A percentile compares a stretch with the other conserved stretches of the same genome.
These are phyloP conservation scores for Nasonovia ribisnigri DNA, from an alignment of 2,888 invertebrate species.

Conservation along the genomic window DNA sequence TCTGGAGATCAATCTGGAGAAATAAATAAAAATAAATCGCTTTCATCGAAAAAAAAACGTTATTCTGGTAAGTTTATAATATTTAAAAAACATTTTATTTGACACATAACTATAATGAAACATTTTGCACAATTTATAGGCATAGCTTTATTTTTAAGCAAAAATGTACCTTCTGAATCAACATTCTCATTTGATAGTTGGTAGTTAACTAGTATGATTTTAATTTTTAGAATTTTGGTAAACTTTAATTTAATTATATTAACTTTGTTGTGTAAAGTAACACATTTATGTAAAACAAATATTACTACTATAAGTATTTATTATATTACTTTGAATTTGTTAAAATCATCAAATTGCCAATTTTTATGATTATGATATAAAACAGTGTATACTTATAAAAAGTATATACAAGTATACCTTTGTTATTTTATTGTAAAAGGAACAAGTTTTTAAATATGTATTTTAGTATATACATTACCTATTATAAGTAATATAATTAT, in stretches of 20 bases:
- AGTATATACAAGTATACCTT: slow-evolving; percentile 1
- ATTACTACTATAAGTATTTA: slow-evolving; percentile 22
- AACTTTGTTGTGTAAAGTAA: slow-evolving; percentile 36
- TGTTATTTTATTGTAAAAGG: not conserved
- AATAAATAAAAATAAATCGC: slow-evolving; percentile 27
- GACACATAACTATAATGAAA: slow-evolving; percentile 27
- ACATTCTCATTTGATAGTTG: slow-evolving; percentile 25
- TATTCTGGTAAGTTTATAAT: slow-evolving; percentile 43
- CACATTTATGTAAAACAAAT: slow-evolving; percentile 36
- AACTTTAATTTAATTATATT: slow-evolving; percentile 34
- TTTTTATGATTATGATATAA: slow-evolving; percentile 14
- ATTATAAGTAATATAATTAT: not conserved
- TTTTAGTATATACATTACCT: not conserved
- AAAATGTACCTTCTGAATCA: slow-evolving; percentile 25
- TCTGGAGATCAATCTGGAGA: slow-evolving; percentile 35
- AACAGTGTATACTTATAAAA: too few species aligned
- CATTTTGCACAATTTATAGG: slow-evolving; percentile 27
- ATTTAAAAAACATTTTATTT: slow-evolving; percentile 10
- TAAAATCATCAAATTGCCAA: not conserved
- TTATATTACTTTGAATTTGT: slow-evolving; percentile 39
- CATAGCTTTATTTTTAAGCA: slow-evolving; percentile 35
- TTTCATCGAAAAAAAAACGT: slow-evolving; percentile 30
- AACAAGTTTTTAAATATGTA: not conserved
- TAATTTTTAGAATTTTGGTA: slow-evolving; percentile 31
- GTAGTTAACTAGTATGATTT: slow-evolving; percentile 26